Evolutionary conservation across 2,797 vertebrate genomes (phyloP).

Genomic region (Falco biarmicus): DNA sequence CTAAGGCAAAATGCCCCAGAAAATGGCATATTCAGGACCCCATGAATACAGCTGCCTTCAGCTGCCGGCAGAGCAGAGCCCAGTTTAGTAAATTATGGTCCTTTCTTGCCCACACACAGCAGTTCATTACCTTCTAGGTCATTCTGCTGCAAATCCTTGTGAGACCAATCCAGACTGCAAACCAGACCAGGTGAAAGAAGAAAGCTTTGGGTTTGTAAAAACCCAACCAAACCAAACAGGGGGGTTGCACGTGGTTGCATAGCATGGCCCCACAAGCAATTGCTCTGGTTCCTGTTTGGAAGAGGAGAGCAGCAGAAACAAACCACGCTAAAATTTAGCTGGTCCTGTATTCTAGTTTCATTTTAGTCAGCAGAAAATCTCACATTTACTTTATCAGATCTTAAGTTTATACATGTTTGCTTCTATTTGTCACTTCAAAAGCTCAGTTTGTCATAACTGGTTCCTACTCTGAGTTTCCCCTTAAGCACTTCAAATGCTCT

Average conservation of each 20-base stretch:
- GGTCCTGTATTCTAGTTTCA: neutral
- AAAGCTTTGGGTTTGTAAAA: neutral
- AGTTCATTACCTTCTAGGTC: neutral
- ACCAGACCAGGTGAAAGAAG: neutral
- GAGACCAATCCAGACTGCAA: neutral
- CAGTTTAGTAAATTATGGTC: neutral
- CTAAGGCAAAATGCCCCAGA: neutral
- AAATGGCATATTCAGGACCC: neutral
- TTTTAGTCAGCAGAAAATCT: conserved; percentile 6
- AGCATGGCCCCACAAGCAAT: neutral
- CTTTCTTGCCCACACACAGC: neutral
- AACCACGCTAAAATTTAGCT: neutral
- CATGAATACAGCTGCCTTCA: neutral
- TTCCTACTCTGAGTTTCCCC: conserved; percentile 39
- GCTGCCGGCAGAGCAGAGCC: neutral
- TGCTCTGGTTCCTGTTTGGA: neutral
- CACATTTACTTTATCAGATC: neutral
- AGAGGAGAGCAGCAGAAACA: neutral
- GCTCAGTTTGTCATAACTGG: conserved; percentile 52
- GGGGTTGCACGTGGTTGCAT: neutral
- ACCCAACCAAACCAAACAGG: neutral
- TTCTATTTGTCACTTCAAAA: conserved; percentile 60
- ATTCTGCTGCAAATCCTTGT: neutral
- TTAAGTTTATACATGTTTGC: conserved; percentile 12
- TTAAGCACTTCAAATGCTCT: conserved; percentile 36